These are phyloP conservation scores for Tetranychus truncatus DNA, from an alignment of 2,888 invertebrate genomes.

Conservation along the genomic window DNA sequence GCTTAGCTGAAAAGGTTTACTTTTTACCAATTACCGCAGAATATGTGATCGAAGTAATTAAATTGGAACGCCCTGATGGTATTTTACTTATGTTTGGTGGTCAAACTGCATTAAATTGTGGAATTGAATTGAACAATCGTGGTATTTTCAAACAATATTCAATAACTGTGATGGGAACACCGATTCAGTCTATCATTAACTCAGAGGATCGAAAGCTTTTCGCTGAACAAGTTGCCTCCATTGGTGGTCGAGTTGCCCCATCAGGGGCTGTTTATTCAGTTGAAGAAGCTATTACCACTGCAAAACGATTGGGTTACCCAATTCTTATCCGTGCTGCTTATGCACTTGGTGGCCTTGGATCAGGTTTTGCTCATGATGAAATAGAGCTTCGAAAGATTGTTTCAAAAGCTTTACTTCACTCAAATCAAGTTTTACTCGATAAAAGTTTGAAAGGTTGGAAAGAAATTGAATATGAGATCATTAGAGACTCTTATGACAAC, in stretches of 20 bases:
- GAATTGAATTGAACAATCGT: conserved; percentile 64
- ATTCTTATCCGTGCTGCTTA: conserved; percentile 92
- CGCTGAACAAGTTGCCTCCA: conserved; percentile 66
- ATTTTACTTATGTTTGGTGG: conserved; percentile 95
- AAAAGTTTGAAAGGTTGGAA: conserved; percentile 98
- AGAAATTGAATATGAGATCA: conserved; percentile 97
- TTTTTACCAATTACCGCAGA: conserved; percentile 83
- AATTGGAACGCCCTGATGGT: conserved; percentile 84
- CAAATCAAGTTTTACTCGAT: conserved; percentile 71
- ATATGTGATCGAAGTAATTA: conserved; percentile 88
- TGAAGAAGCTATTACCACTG: conserved; percentile 71
- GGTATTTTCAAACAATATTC: conserved; percentile 72
- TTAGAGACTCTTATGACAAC: conserved; percentile 89
- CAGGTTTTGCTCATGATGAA: conserved; percentile 81
- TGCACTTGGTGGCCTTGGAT: conserved; percentile 92
- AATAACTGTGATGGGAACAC: conserved; percentile 82
- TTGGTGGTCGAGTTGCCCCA: conserved; percentile 83
- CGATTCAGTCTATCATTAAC: conserved; percentile 81
- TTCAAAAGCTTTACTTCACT: conserved; percentile 64
- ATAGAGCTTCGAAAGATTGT: conserved; percentile 61
- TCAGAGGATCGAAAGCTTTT: conserved; percentile 94
- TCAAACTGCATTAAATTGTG: conserved; percentile 95
- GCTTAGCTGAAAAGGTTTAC: conserved; percentile 93
- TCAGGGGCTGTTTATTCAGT: conserved; percentile 77
- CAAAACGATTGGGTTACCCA: conserved; percentile 72